Percentiles rank a stretch among this genome's conserved stretches.
These are phyloP conservation scores for Megaustenia siamemsis DNA, from an alignment of 2,888 invertebrate species.

Conservation along the genomic window DNA sequence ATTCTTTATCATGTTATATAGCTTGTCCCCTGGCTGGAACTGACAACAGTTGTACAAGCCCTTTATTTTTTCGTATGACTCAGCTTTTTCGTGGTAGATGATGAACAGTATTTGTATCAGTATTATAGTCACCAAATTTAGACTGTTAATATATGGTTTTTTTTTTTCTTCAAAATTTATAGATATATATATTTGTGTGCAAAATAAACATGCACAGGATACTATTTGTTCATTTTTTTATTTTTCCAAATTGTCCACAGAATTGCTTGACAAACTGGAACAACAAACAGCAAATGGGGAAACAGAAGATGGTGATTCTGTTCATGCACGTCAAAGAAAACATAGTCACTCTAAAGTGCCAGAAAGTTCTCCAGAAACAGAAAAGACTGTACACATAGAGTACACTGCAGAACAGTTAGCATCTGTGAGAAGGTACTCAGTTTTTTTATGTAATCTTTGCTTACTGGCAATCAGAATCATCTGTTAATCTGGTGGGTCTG, in stretches of 20 bases:
- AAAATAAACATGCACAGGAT: too few species aligned
- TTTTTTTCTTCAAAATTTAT: too few species aligned
- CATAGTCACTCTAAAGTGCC: slow-evolving; percentile 50
- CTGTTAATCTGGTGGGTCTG: too few species aligned
- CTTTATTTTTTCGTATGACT: too few species aligned
- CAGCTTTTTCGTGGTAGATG: too few species aligned
- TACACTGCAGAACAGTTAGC: slow-evolving; percentile 89
- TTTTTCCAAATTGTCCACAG: slow-evolving; percentile 42
- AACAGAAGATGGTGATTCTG: slow-evolving; percentile 39
- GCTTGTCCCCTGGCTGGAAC: too few species aligned
- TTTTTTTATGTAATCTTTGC: not conserved
- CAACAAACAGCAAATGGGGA: slow-evolving; percentile 44
- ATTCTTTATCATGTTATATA: too few species aligned
- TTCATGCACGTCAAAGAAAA: slow-evolving; percentile 58
- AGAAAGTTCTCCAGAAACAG: slow-evolving; percentile 46
- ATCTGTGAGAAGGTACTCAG: slow-evolving; percentile 84
- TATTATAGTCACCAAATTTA: too few species aligned
- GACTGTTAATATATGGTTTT: too few species aligned
- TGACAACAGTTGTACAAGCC: too few species aligned
- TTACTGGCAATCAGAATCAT: not conserved
- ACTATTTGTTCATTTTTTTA: not conserved
- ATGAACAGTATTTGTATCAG: too few species aligned
- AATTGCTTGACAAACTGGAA: slow-evolving; percentile 48
- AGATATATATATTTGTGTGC: too few species aligned
- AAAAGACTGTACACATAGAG: slow-evolving; percentile 80